phyloP scores from a whole-genome alignment of 2,113 vertebrate species.

The Tretioscincus oriximinensis region DNA sequence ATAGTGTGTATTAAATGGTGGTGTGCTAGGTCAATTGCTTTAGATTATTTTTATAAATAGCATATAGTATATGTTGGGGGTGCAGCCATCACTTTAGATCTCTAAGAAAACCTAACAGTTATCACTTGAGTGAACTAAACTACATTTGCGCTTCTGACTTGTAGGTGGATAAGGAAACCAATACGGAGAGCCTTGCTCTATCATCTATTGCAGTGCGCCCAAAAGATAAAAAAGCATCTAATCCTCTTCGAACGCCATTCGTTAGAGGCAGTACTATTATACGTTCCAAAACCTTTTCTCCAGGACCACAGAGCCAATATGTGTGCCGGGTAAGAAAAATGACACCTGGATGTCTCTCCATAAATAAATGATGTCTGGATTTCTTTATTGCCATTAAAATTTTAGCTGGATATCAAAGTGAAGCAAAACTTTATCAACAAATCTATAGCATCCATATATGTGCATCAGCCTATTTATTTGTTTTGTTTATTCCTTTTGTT shows the following conservation, averaged over 20 bases:
- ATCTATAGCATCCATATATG: not conserved
- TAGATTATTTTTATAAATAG: not conserved
- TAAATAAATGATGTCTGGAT: not conserved
- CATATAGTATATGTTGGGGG: not conserved
- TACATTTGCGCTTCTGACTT: conserved; percentile 41
- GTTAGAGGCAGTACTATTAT: conserved; percentile 94
- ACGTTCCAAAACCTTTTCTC: conserved; percentile 97
- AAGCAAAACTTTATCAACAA: not conserved
- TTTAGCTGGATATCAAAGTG: not conserved
- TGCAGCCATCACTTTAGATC: not conserved
- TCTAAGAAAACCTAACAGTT: not conserved
- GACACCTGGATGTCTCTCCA: not conserved
- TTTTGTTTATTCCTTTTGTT: too few species aligned
- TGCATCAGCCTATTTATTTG: not conserved
- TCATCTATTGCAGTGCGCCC: conserved; percentile 86
- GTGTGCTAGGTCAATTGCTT: not conserved
- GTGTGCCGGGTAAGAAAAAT: conserved; percentile 87
- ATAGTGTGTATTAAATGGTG: too few species aligned
- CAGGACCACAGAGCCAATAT: conserved; percentile 95
- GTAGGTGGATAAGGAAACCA: conserved; percentile 91
- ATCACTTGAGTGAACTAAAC: not conserved
- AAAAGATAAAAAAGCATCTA: conserved; percentile 83
- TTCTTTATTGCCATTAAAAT: not conserved
- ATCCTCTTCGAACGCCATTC: conserved; percentile 82
- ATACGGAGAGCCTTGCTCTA: conserved; percentile 75